phyloP scores from a whole-genome alignment of 1,140 invertebrate species.

The Drosophila virilis region DNA sequence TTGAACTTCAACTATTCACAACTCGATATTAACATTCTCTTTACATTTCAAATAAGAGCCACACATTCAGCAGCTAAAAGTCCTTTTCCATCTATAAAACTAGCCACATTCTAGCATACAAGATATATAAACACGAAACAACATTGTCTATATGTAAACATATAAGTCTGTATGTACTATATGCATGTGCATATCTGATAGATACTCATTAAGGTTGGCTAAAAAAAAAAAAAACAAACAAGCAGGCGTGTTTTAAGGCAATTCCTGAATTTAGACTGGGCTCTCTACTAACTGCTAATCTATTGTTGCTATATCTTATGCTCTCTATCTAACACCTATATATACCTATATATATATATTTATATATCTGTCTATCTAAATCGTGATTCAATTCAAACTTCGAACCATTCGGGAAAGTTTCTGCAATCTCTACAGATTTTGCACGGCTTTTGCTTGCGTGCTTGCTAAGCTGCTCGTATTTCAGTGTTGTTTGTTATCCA shows the following conservation, averaged over 20 bases:
- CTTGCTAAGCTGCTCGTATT: constrained; percentile 41
- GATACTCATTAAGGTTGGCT: constrained; percentile 8
- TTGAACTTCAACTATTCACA: constrained; percentile 26
- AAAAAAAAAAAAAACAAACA: neutral
- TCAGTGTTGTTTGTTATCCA: constrained; percentile 18
- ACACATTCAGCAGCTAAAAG: constrained; percentile 6
- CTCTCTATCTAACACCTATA: neutral
- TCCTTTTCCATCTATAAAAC: neutral
- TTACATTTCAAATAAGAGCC: constrained; percentile 3
- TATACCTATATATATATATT: neutral
- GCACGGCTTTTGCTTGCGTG: constrained; percentile 41
- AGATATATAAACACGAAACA: neutral
- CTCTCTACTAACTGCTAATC: constrained; percentile 15
- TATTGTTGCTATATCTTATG: constrained; percentile 7
- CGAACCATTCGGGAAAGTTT: neutral
- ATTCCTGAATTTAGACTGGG: constrained; percentile 1
- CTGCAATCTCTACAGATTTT: neutral
- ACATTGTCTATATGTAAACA: constrained; percentile 1
- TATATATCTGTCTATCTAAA: neutral
- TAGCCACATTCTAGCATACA: neutral
- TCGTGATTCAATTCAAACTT: neutral
- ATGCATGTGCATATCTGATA: constrained; percentile 5
- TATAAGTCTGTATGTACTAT: neutral
- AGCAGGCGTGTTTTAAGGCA: neutral
- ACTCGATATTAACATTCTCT: constrained; percentile 8